A percentile compares a stretch with the other conserved stretches of the same genome.
phyloP scores from a whole-genome alignment of 2,888 invertebrate species.

The Pristionchus entomophagus region DNA sequence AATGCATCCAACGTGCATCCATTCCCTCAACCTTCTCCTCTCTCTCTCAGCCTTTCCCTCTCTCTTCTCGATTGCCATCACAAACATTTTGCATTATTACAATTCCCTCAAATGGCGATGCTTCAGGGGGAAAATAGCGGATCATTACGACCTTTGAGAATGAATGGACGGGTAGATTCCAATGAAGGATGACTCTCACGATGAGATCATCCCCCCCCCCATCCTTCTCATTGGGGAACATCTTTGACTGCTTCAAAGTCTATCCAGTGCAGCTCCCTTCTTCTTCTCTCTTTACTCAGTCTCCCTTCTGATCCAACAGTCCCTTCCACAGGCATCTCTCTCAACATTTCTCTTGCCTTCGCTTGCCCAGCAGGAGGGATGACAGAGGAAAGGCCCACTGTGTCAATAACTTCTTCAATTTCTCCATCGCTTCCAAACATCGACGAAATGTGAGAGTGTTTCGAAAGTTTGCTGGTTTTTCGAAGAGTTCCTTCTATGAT shows the following conservation, averaged over 20 bases:
- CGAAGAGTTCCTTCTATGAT: not conserved
- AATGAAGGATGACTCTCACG: not conserved
- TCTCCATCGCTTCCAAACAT: not conserved
- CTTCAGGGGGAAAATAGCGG: not conserved
- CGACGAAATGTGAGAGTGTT: not conserved
- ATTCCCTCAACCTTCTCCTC: not conserved
- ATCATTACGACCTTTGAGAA: not conserved
- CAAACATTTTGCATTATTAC: conserved; percentile 33
- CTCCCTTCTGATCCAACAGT: not conserved
- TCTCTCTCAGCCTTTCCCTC: not conserved
- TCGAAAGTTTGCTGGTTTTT: not conserved
- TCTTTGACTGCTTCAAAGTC: not conserved
- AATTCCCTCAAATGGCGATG: not conserved
- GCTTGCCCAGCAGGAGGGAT: not conserved
- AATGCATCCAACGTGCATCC: not conserved
- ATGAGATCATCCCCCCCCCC: not conserved
- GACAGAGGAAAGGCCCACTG: conserved; percentile 9
- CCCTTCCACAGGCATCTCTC: not conserved
- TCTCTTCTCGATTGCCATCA: not conserved
- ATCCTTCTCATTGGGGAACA: not conserved
- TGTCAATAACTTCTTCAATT: conserved; percentile 29
- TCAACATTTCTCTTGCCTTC: not conserved
- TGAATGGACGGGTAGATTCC: not conserved
- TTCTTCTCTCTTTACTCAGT: not conserved
- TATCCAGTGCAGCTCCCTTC: not conserved